phyloP scores from a whole-genome alignment of 2,888 invertebrate genomes.

The Plemyria rubiginata region DNA sequence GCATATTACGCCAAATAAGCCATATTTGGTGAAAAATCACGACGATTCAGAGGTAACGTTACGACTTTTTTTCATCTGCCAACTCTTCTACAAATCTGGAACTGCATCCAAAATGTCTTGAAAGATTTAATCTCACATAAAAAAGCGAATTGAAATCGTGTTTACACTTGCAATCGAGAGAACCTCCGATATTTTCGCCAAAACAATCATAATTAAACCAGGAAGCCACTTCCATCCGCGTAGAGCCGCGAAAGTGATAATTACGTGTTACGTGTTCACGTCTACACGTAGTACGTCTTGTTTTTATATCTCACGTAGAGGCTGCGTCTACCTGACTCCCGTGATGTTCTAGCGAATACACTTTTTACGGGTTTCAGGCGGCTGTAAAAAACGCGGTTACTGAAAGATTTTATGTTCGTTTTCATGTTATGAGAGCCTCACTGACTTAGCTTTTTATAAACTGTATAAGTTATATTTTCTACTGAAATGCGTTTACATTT shows the following conservation, averaged over 20 bases:
- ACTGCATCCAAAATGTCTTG: too few relatives aligned
- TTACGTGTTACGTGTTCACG: slow-evolving; percentile 23
- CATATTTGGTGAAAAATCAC: too few relatives aligned
- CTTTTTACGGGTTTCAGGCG: slow-evolving; percentile 19
- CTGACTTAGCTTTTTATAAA: not conserved
- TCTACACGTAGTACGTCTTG: slow-evolving; percentile 21
- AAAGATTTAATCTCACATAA: too few relatives aligned
- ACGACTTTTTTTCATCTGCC: too few relatives aligned
- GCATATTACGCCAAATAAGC: too few relatives aligned
- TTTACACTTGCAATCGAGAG: too few relatives aligned
- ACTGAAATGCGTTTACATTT: too few relatives aligned
- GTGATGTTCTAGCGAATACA: slow-evolving; percentile 13
- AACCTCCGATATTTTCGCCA: not conserved
- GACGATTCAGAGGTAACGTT: too few relatives aligned
- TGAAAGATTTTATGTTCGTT: slow-evolving; percentile 7
- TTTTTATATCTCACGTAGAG: slow-evolving; percentile 28
- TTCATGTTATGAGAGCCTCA: slow-evolving; percentile 1
- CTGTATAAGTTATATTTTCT: too few relatives aligned
- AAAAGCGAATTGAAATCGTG: too few relatives aligned
- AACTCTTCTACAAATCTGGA: too few relatives aligned
- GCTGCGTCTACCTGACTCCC: slow-evolving; percentile 12
- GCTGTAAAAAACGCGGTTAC: slow-evolving; percentile 5
- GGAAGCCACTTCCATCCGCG: slow-evolving; percentile 23
- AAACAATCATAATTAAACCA: slow-evolving; percentile 7
- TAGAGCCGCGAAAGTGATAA: slow-evolving; percentile 26